phyloP scores from a whole-genome alignment of 2,888 invertebrate species.

The Drosophila planitibia region DNA sequence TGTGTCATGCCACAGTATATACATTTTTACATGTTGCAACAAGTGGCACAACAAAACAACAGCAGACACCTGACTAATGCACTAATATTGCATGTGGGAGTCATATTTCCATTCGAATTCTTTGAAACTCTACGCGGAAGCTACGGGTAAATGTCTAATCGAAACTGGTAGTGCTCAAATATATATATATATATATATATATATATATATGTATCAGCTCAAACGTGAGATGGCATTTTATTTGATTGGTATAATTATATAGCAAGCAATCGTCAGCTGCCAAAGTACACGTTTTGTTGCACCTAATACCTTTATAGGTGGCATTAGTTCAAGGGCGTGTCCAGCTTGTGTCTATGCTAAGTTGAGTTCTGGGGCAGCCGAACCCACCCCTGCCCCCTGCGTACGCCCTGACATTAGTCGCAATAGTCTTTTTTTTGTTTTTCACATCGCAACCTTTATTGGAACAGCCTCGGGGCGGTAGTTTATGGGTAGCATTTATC shows the following conservation, averaged over 20 bases:
- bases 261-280: not conserved
- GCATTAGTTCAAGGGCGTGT: not conserved
- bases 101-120: constrained; percentile 4
- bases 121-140: constrained; percentile 10
- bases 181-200: not conserved
- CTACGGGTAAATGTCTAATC: constrained; percentile 18
- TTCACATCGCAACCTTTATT: not conserved
- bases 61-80: constrained; percentile 14
- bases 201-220: not conserved
- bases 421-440: not conserved
- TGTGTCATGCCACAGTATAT: not conserved
- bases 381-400: not conserved
- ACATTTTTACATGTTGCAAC: constrained; percentile 17
- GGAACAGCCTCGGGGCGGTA: not conserved
- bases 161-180: not conserved
- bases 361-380: not conserved
- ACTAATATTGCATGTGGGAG: not conserved
- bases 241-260: constrained; percentile 6
- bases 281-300: constrained; percentile 8
- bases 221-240: constrained; percentile 5
- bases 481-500: constrained; percentile 52
- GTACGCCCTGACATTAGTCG: too few species aligned
- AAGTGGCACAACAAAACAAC: constrained; percentile 11
- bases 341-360: not conserved
- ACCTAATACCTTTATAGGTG: not conserved